A percentile compares a stretch with the other conserved stretches of the same genome.
These are phyloP conservation scores for Ormyrus pomaceus DNA, from an alignment of 2,888 invertebrate species.

Conservation along the genomic window DNA sequence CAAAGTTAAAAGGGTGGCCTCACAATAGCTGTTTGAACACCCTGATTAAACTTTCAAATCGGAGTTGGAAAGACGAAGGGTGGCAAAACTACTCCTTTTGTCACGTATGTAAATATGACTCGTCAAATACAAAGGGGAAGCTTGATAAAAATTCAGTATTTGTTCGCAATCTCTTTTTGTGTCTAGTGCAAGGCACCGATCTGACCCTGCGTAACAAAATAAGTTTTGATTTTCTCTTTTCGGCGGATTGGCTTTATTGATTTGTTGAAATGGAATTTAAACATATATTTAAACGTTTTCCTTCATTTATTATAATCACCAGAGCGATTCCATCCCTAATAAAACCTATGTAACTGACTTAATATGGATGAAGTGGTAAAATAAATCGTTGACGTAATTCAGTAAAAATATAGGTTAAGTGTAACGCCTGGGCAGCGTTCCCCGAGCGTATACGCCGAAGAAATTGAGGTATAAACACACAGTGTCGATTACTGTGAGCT, in stretches of 20 bases:
- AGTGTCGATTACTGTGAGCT: not conserved
- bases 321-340: too few species aligned
- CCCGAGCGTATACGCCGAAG: not conserved
- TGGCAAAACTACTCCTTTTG: not conserved
- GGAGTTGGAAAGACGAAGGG: too few species aligned
- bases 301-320: too few species aligned
- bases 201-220: too few species aligned
- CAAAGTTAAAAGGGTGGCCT: too few species aligned
- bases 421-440: not conserved
- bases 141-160: slow-evolving; percentile 5
- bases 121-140: slow-evolving; percentile 1
- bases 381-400: not conserved
- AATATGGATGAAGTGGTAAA: not conserved
- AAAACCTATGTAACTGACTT: too few species aligned
- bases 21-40: too few species aligned
- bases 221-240: too few species aligned
- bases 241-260: too few species aligned
- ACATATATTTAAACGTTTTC: too few species aligned
- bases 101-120: slow-evolving; percentile 7
- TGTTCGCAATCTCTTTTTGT: not conserved
- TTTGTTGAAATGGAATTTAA: too few species aligned
- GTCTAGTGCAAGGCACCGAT: not conserved
- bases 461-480: slow-evolving; percentile 19
- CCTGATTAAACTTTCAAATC: too few species aligned
- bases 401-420: not conserved